These are phyloP conservation scores for Pyrrhia umbra DNA, from an alignment of 2,888 invertebrate species.

Conservation along the genomic window DNA sequence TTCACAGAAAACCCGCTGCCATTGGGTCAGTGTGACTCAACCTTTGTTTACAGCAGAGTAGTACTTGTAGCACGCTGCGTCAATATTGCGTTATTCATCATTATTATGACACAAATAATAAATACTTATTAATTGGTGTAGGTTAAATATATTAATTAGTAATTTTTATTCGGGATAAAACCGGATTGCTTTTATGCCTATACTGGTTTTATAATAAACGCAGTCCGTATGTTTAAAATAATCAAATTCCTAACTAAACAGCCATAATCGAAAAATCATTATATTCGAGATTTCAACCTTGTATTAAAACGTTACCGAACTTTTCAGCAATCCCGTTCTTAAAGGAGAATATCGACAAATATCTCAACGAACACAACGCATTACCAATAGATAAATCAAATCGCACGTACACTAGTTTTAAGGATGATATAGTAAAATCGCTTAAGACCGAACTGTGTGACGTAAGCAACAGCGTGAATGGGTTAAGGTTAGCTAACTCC, in stretches of 20 bases:
- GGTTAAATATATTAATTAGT: neutral
- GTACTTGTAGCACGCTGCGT: conserved; percentile 56
- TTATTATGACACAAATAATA: conserved; percentile 86
- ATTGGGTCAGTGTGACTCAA: conserved; percentile 76
- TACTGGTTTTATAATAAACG: neutral
- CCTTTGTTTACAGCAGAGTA: conserved; percentile 70
- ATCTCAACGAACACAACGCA: neutral
- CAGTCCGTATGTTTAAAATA: too few relatives aligned
- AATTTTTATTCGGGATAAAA: neutral
- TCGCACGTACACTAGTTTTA: neutral
- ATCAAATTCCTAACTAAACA: too few relatives aligned
- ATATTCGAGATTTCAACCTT: neutral
- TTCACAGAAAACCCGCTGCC: conserved; percentile 61
- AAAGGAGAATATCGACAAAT: neutral
- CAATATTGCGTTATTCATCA: conserved; percentile 57
- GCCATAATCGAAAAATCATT: neutral
- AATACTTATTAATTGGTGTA: conserved; percentile 25
- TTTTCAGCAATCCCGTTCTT: neutral
- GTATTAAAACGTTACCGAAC: neutral
- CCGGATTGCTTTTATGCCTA: neutral
- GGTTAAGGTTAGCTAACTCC: neutral
- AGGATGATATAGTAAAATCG: conserved; percentile 12
- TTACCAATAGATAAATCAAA: neutral
- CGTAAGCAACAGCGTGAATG: neutral
- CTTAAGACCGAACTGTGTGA: neutral